Evolutionary conservation across 2,113 vertebrate genomes (phyloP), one percentile per base, ranked within the genome.

Genomic region (Myiozetetes cayanensis): DNA sequence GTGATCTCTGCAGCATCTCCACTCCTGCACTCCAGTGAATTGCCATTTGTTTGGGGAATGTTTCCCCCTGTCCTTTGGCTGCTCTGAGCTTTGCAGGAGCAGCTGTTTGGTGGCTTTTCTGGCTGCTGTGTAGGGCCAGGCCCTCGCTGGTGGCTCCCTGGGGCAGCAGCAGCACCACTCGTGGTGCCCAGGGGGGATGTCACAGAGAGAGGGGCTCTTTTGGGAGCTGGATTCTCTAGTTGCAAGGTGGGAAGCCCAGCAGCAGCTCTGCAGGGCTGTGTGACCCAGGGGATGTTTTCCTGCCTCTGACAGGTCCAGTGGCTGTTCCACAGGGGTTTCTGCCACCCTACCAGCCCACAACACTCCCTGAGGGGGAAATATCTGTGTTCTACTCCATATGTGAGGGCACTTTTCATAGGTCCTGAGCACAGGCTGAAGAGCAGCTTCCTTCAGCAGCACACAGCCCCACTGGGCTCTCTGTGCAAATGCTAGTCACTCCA

Each of bases 151-250:
- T 37, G 80, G 7, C 14, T 35, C 30, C 20, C 14, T 14, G 23
- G 37, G 53, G 14, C 24, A 19, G 70, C 78, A 74, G 31, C 56
- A 52, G 43, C 25, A 30, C 43, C 65, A 22, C 49, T n/a, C 10
- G 1, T 0, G 1, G 30, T 9, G 12, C 21, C 33, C 13, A 1
- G n/a, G 49, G 24, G 43, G 43, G 13, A 8, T 3, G 8, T 19
- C n/a, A 13, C 27, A 30, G 66, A 22, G 12, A 23, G 12, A 23
- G 2, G 28, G 17, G 27, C 14, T 41, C 50, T 33, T 10, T 6
- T 68, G 67, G 67, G 50, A 71, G 46, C 44, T 61, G 47, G 4
- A 12, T 37, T 52, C 14, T 49, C 30, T 8, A 0, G 14, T 19
- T 22, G 27, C 18, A 4, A 21, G 47, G 30, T 18, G 58, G 58